Base-by-base conservation (phyloP, 2,888 invertebrate genomes). In the Galerucella nymphaeae region DNA sequence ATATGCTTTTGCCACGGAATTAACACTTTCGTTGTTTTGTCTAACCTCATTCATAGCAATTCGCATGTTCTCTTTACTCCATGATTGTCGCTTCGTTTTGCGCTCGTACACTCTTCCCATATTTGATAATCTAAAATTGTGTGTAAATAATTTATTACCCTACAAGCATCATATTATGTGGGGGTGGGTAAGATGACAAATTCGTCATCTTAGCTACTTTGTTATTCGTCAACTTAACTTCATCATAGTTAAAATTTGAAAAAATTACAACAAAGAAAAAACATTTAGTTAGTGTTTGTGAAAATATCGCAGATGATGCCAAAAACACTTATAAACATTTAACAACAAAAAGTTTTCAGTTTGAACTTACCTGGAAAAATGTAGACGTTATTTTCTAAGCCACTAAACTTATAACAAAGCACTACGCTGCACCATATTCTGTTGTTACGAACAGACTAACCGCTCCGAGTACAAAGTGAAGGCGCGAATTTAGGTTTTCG, bases 11-110 rank as follows among this genome's bases (percentile, higher is more conserved):
- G 41, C 53, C 16, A 38, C 18, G 14, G 57, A 20, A 66, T 66
- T 66, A 18, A 66, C 38, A 16, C 55, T 66, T 66, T 66, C 9
- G 55, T 66, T 55, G 66, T 66, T 66, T 66, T 66, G 55, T 62
- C 18, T 62, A 45, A 64, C 18, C 38, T 53, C 66, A 55, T 55
- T 66, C 38, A 55, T 66, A n/a, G 64, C 64, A 23, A 55, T 30
- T 66, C 55, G 53, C 66, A 55, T 42, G 42, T 4, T 8, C 42
- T 42, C 42, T 42, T 42, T 4, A 42, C 42, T 42, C 42, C 42
- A 42, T 42, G 42, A 42, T 57, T 42, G 42, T 58, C 58, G n/a
- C 20, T 41, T 41, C n/a, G 18, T 58, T 66, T 66, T 66, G 11
- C 66, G 23, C 30, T 53, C 55, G 65, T 50, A 65, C 6, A 20